Evolutionary conservation across 2,797 vertebrate genomes (phyloP), one percentile per base, ranked within the genome.

Genomic region (Cuculus canorus): DNA sequence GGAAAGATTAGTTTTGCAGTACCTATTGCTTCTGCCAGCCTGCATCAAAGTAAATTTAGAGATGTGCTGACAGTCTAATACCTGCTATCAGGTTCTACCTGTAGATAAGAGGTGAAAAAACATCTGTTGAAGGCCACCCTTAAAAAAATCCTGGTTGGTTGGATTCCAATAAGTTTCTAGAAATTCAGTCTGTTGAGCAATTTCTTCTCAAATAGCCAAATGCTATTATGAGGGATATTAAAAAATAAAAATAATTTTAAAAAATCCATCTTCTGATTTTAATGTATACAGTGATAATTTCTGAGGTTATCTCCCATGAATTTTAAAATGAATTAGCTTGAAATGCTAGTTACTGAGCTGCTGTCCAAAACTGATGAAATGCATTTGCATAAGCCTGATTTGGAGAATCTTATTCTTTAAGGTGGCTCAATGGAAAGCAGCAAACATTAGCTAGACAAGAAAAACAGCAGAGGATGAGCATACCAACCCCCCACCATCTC

Each of bases 41-140:
- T 89, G 94, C 92, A 97, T 97, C 96, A 95, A 97, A 97, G 96
- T 95, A 96, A 95, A 96, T 97, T 95, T 97, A 95, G 96, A 97
- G 96, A 96, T 95, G 85, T 95, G 92, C 93, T 96, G 95, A 97
- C 96, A 97, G 94, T 94, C 92, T 96, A 97, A 97, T 96, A 96
- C 89, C 92, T 95, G 82, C 72, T 96, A 96, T 97, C 95, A 88
- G 88, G 83, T 88, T 96, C 85, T 82, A 96, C 95, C 94, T 96
- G 83, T 72, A 96, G 96, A 96, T 97, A 97, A 96, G 84, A 93
- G 68, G 83, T 93, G 77, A 91, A 89, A 94, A 96, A 94, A 86
- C 61, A 82, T 78, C 80, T 95, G 79, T 68, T 82, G 93, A 95
- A 95, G 90, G 90, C 93, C 93, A 94, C 57, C 33, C 83, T 90